Evolutionary conservation across 2,797 vertebrate species (phyloP).

Genomic region (Scyliorhinus canicula): DNA sequence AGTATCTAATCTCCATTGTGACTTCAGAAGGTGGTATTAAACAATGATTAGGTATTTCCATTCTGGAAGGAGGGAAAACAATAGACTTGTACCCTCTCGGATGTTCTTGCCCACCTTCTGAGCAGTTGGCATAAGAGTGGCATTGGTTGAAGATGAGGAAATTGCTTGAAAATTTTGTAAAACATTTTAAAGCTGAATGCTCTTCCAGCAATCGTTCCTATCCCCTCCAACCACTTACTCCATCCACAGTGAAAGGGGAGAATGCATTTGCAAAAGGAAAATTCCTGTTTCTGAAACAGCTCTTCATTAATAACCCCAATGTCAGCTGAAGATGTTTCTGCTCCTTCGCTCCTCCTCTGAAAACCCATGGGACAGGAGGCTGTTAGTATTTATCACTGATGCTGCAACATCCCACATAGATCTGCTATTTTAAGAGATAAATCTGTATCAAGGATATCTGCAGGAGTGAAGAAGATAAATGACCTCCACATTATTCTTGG

Average conservation of each 20-base stretch:
- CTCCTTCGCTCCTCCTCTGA: neutral
- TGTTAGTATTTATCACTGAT: neutral
- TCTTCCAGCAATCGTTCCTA: neutral
- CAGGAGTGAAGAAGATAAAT: neutral
- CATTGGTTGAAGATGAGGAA: neutral
- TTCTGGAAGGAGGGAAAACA: neutral
- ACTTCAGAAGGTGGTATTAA: neutral
- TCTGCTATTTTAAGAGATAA: constrained; percentile 15
- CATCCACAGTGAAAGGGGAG: neutral
- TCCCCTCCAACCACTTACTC: neutral
- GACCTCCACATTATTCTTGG: neutral
- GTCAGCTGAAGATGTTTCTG: neutral
- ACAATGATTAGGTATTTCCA: neutral
- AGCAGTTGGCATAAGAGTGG: neutral
- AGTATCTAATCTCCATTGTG: neutral
- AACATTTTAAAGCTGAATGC: neutral
- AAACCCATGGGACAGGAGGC: neutral
- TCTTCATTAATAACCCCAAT: neutral
- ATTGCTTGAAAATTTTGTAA: neutral
- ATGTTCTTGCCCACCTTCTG: neutral
- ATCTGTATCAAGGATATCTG: neutral
- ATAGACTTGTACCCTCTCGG: too few species aligned
- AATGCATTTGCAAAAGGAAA: neutral
- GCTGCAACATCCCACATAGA: neutral
- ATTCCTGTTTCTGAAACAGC: neutral